Evolutionary conservation across 2,797 vertebrate genomes (phyloP).

Genomic region (Sylvilagus floridanus): DNA sequence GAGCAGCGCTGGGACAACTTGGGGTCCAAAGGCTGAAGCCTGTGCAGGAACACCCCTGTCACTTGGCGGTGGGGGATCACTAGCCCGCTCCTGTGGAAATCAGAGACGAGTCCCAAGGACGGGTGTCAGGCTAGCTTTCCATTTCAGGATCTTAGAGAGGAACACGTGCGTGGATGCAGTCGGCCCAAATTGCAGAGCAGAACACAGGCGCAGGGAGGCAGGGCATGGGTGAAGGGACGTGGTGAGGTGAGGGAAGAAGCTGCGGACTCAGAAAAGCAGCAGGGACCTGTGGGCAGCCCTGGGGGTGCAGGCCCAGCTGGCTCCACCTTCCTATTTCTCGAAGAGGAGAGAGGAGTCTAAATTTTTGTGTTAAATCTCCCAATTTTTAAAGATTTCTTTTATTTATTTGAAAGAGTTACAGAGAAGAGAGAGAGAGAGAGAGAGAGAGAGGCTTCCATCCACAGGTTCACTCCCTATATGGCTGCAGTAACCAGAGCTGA

Average conservation of each 20-base stretch:
- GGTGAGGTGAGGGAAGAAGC: neutral
- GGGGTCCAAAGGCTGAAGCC: neutral
- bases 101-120: neutral
- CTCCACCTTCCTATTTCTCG: neutral
- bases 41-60: neutral
- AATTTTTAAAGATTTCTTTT: neutral
- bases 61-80: neutral
- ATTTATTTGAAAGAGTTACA: no score
- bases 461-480: no score
- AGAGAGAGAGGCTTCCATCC: no score
- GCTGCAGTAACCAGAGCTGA: no score
- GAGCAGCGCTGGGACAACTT: neutral
- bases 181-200: no score
- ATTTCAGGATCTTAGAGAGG: neutral
- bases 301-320: rapidly evolving
- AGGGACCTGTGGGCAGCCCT: neutral
- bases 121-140: neutral
- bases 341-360: constrained; percentile 1
- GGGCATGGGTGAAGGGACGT: rapidly evolving
- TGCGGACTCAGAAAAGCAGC: rapidly evolving
- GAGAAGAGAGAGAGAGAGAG: no score
- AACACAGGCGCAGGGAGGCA: neutral
- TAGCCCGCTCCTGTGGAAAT: neutral
- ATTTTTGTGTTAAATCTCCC: neutral
- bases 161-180: no score